These are phyloP conservation scores for Microtus ochrogaster DNA, from an alignment of 2,113 vertebrate species.

Conservation along the genomic window DNA sequence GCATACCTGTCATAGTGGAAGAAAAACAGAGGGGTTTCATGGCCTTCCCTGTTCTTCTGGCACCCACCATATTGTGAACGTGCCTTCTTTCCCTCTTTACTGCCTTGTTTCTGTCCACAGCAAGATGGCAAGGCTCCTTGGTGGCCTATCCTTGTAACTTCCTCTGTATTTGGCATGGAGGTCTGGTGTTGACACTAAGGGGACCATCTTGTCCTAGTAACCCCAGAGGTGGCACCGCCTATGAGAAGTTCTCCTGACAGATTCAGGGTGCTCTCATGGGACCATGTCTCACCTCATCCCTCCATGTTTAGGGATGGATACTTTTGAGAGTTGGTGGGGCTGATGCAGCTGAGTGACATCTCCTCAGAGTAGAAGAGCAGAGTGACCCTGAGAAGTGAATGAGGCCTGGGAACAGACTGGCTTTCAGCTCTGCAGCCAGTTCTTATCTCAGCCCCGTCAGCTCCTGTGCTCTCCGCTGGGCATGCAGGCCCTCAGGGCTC, in stretches of 20 bases:
- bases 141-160: not conserved
- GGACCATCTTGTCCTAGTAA: not conserved
- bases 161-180: not conserved
- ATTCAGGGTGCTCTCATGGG: not conserved
- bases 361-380: not conserved
- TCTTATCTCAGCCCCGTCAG: rapidly evolving
- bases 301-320: no score
- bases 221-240: not conserved
- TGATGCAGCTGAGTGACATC: not conserved
- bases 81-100: not conserved
- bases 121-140: no score
- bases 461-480: not conserved
- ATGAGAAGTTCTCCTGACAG: not conserved
- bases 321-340: no score
- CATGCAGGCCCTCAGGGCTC: not conserved
- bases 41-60: not conserved
- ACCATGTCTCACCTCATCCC: not conserved
- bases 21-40: not conserved
- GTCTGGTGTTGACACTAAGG: not conserved
- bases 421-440: rapidly evolving
- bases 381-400: not conserved
- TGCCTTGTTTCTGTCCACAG: not conserved
- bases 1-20: constrained; percentile 76
- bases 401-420: rapidly evolving
- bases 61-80: no score